A percentile compares a stretch with the other conserved stretches of the same genome.
Conservation (phyloP, 2,797 vertebrate species). For the Enteromius fasciolatus region DNA sequence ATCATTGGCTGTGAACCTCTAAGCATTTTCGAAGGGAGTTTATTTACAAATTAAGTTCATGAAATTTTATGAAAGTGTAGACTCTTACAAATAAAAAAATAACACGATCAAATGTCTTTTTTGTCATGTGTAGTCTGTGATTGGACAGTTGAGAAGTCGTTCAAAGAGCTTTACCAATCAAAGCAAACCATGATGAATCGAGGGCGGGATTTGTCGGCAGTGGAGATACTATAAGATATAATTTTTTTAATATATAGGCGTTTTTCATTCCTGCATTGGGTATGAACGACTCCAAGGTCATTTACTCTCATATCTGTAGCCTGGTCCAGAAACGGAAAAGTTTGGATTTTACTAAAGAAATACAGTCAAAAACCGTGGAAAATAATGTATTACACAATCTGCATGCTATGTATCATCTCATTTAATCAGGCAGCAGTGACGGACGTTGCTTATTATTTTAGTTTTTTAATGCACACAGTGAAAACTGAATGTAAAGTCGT, state of each 20-base stretch:
- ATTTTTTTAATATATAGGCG: neutral
- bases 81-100: neutral
- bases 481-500: neutral
- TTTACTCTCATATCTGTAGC: neutral
- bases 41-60: neutral
- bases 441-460: neutral
- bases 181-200: neutral
- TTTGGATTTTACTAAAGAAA: constrained; percentile 6
- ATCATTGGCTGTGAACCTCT: neutral
- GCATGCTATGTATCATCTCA: neutral
- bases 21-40: neutral
- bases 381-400: neutral
- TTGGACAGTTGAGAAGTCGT: neutral
- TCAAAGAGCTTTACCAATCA: neutral
- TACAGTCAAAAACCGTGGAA: too few species aligned
- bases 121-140: too few species aligned
- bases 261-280: neutral
- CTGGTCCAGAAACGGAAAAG: neutral
- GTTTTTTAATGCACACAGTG: neutral
- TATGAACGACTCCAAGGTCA: neutral
- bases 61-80: neutral
- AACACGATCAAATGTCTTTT: too few species aligned
- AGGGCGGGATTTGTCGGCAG: constrained; percentile 27
- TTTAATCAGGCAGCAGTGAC: neutral
- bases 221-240: neutral